These are phyloP conservation scores for Dermolepida albohirtum DNA, from an alignment of 2,888 invertebrate species.

Conservation along the genomic window DNA sequence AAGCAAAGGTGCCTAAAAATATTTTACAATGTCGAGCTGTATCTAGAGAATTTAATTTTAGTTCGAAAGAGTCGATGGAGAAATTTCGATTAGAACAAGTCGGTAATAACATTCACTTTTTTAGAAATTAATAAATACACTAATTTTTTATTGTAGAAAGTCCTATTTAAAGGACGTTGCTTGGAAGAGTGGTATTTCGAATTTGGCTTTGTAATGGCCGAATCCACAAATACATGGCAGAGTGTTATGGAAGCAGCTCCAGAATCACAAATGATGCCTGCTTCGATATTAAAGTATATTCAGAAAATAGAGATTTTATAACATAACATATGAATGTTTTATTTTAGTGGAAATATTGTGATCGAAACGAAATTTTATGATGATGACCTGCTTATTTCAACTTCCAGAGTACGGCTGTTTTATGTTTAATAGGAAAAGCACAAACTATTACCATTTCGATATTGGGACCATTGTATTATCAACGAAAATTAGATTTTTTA, in stretches of 20 bases:
- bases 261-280: conserved; percentile 99
- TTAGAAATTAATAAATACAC: neutral
- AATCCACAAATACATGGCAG: conserved; percentile 99
- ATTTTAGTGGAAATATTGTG: conserved; percentile 91
- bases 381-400: conserved; percentile 92
- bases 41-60: conserved; percentile 91
- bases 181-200: conserved; percentile 99
- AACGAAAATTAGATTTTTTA: conserved; percentile 8
- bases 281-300: conserved; percentile 91
- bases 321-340: conserved; percentile 22
- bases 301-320: conserved; percentile 20
- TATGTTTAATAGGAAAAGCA: conserved; percentile 78
- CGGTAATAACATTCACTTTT: conserved; percentile 57
- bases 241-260: conserved; percentile 98
- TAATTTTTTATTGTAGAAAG: conserved; percentile 70
- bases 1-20: conserved; percentile 96
- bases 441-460: conserved; percentile 5
- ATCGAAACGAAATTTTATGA: conserved; percentile 98
- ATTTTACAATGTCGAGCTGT: conserved; percentile 94
- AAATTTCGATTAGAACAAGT: conserved; percentile 93
- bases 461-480: conserved; percentile 25
- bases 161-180: conserved; percentile 87
- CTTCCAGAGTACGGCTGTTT: conserved; percentile 93
- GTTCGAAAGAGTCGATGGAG: conserved; percentile 92
- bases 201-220: conserved; percentile 98